Percentiles rank a stretch among this genome's conserved stretches.
These are phyloP conservation scores for Stenolophus ochropezus DNA, from an alignment of 2,888 invertebrate species.

Conservation along the genomic window DNA sequence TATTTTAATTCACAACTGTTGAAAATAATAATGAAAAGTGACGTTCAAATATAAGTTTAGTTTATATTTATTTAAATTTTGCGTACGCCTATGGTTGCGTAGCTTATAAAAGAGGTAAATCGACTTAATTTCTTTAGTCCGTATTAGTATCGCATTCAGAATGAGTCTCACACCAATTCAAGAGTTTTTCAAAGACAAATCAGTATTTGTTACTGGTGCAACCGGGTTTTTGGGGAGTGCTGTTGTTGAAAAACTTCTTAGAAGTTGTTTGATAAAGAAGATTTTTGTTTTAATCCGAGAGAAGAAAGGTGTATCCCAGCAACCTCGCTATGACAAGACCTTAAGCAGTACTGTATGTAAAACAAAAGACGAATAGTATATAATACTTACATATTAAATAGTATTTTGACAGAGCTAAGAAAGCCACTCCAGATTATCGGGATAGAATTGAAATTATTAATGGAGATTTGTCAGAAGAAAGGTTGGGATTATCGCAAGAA, in stretches of 20 bases:
- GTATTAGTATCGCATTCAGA: too few relatives aligned
- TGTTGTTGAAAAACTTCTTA: not conserved
- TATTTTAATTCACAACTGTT: too few relatives aligned
- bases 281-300: not conserved
- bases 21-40: too few relatives aligned
- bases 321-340: not conserved
- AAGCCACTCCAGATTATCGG: not conserved
- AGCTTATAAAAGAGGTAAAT: too few relatives aligned
- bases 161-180: not conserved
- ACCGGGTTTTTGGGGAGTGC: not conserved
- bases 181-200: not conserved
- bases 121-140: too few relatives aligned
- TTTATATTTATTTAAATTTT: too few relatives aligned
- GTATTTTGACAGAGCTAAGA: not conserved
- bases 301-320: not conserved
- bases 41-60: too few relatives aligned
- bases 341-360: not conserved
- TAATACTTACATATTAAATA: not conserved
- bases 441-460: not conserved
- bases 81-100: too few relatives aligned
- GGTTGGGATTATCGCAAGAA: slow-evolving; percentile 25
- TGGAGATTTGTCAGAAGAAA: slow-evolving; percentile 14
- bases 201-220: not conserved
- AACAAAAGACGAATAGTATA: not conserved
- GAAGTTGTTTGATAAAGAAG: not conserved